Percentiles rank a stretch among this genome's conserved stretches.
phyloP scores from a whole-genome alignment of 2,888 invertebrate species.

The Priocnemis perturbator region DNA sequence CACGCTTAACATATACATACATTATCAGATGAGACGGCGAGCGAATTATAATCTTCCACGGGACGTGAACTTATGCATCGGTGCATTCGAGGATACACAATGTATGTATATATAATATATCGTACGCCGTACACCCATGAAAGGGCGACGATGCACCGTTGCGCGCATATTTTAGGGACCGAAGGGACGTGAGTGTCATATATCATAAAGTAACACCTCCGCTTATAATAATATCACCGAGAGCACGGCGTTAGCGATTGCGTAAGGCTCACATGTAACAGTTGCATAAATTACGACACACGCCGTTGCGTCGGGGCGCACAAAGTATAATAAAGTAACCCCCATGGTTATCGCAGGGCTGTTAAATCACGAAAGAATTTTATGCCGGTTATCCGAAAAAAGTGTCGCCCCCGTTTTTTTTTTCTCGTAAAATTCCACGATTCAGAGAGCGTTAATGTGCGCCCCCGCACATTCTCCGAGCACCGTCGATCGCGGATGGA shows the following conservation, averaged over 20 bases:
- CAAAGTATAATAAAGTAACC: not conserved
- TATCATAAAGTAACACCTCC: slow-evolving; percentile 60
- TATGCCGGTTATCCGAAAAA: not conserved
- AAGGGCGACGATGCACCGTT: slow-evolving; percentile 6
- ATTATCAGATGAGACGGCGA: slow-evolving; percentile 1
- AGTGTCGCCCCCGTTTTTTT: not conserved
- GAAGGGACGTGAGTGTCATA: slow-evolving; percentile 44
- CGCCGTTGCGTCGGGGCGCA: slow-evolving; percentile 25
- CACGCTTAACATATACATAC: not conserved
- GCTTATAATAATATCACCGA: slow-evolving; percentile 57
- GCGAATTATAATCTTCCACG: too few species aligned
- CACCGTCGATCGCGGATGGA: too few species aligned
- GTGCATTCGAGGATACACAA: not conserved
- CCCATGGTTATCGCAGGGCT: not conserved
- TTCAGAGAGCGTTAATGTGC: too few species aligned
- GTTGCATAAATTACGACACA: slow-evolving; percentile 56
- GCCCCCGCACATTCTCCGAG: too few species aligned
- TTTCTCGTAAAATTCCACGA: not conserved
- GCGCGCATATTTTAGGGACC: slow-evolving; percentile 40
- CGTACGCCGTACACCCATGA: slow-evolving; percentile 23
- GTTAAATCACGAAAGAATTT: not conserved
- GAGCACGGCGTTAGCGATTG: slow-evolving; percentile 33
- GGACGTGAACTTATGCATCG: slow-evolving; percentile 2
- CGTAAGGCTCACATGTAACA: slow-evolving; percentile 32
- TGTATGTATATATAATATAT: slow-evolving; percentile 1